Conservation (phyloP, 2,888 invertebrate genomes). For the Agriotes lineatus region DNA sequence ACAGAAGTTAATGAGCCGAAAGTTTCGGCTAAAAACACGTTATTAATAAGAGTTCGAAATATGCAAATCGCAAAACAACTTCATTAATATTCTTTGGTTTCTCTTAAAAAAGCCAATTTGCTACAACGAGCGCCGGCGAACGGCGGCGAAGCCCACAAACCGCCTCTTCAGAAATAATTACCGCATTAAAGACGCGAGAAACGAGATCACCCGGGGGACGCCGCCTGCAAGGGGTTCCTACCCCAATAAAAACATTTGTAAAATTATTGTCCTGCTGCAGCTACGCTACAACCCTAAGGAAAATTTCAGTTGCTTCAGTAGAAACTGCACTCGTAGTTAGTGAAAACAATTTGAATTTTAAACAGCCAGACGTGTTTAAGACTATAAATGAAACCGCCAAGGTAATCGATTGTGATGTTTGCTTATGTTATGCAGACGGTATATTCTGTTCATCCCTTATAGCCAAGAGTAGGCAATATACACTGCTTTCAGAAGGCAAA, state of each 20-base stretch:
- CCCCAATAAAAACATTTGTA: conserved; percentile 31
- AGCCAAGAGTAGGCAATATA: too few species aligned
- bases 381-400: too few species aligned
- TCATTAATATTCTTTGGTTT: conserved; percentile 64
- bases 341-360: too few species aligned
- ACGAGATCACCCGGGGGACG: conserved; percentile 31
- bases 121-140: conserved; percentile 41
- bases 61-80: conserved; percentile 64
- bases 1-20: conserved; percentile 61
- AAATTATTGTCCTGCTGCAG: neutral
- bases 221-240: conserved; percentile 6
- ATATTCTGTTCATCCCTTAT: too few species aligned
- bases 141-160: conserved; percentile 40
- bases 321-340: too few species aligned
- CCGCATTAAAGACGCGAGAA: conserved; percentile 44
- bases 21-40: conserved; percentile 55
- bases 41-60: conserved; percentile 57
- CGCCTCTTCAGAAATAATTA: conserved; percentile 43
- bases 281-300: too few species aligned
- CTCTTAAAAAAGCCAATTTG: conserved; percentile 55
- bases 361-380: too few species aligned
- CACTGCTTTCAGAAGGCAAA: too few species aligned
- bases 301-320: too few species aligned
- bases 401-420: too few species aligned
- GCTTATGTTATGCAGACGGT: too few species aligned